Evolutionary conservation across 2,888 invertebrate genomes (phyloP).

Genomic region (Bibio marci): DNA sequence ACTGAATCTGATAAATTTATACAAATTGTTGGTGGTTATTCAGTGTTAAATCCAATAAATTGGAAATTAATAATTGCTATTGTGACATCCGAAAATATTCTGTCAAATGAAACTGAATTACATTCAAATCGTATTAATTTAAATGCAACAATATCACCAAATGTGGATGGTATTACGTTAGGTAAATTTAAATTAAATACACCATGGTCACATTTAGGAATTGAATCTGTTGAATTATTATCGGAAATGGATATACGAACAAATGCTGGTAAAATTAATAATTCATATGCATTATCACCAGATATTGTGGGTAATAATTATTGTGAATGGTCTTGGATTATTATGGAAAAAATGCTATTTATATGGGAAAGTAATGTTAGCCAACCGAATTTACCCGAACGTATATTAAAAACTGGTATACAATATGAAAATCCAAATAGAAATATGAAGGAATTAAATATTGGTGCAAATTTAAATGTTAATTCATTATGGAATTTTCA

Average conservation of each 20-base stretch:
- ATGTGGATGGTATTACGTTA: slow-evolving; percentile 11
- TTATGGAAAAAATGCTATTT: slow-evolving; percentile 34
- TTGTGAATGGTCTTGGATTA: slow-evolving; percentile 34
- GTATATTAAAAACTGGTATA: slow-evolving; percentile 26
- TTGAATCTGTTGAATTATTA: slow-evolving; percentile 21
- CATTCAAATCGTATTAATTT: slow-evolving; percentile 22
- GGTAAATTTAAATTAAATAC: slow-evolving; percentile 21
- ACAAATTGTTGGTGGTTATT: slow-evolving; percentile 26
- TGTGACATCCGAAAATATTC: slow-evolving; percentile 18
- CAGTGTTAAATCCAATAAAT: slow-evolving; percentile 22
- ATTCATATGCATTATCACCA: slow-evolving; percentile 28
- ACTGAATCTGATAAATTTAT: slow-evolving; percentile 30
- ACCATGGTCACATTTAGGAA: slow-evolving; percentile 25
- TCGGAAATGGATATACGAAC: slow-evolving; percentile 17
- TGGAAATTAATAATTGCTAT: slow-evolving; percentile 28
- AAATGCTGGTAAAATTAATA: slow-evolving; percentile 19
- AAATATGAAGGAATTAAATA: slow-evolving; percentile 30
- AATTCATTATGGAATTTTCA: slow-evolving; percentile 38
- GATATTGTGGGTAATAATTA: slow-evolving; percentile 27
- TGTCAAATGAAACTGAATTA: slow-evolving; percentile 15
- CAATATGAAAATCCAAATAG: slow-evolving; percentile 37
- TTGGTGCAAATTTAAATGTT: slow-evolving; percentile 37
- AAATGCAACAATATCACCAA: slow-evolving; percentile 18
- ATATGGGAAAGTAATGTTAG: slow-evolving; percentile 29
- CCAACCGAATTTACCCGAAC: slow-evolving; percentile 21